Percentiles rank a stretch among this genome's conserved stretches.
Conservation (phyloP, 2,888 invertebrate genomes). For the Mactromeris polynyma region DNA sequence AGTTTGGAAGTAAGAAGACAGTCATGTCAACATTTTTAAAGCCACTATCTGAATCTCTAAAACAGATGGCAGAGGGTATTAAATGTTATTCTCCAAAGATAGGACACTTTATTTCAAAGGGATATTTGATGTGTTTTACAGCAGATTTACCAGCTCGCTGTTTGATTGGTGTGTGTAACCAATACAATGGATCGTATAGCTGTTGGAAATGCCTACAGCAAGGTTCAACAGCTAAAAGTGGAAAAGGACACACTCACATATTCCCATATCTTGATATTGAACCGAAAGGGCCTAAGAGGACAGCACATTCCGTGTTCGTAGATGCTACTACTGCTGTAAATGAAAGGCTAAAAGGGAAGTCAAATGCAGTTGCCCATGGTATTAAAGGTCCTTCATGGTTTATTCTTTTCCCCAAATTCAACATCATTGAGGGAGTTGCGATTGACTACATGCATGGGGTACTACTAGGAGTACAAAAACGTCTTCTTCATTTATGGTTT, state of each 20-base stretch:
- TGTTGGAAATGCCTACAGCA: slow-evolving; percentile 57
- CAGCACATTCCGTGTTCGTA: slow-evolving; percentile 35
- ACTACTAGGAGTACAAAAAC: slow-evolving; percentile 36
- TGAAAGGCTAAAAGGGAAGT: slow-evolving; percentile 29
- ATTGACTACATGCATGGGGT: slow-evolving; percentile 54
- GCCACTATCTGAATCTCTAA: slow-evolving; percentile 5
- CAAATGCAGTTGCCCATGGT: slow-evolving; percentile 12
- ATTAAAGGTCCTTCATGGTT: slow-evolving; percentile 60
- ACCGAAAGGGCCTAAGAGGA: slow-evolving; percentile 41
- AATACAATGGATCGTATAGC: slow-evolving; percentile 54
- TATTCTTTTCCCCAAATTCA: slow-evolving; percentile 40
- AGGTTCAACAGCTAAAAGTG: slow-evolving; percentile 44
- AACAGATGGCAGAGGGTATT: slow-evolving; percentile 38
- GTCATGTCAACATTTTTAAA: slow-evolving; percentile 43
- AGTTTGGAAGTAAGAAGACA: slow-evolving; percentile 55
- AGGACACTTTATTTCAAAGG: slow-evolving; percentile 38
- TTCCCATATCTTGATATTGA: slow-evolving; percentile 49
- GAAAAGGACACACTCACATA: slow-evolving; percentile 48
- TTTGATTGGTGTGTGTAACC: slow-evolving; percentile 50
- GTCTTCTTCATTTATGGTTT: slow-evolving; percentile 7
- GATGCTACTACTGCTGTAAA: slow-evolving; percentile 12
- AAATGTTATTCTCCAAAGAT: slow-evolving; percentile 26
- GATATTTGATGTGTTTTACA: slow-evolving; percentile 49
- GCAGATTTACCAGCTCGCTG: slow-evolving; percentile 59
- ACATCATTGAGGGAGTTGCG: slow-evolving; percentile 40